A percentile compares a stretch with the other conserved stretches of the same genome.
Conservation (phyloP, 2,113 vertebrate species). For the Serinus canaria region DNA sequence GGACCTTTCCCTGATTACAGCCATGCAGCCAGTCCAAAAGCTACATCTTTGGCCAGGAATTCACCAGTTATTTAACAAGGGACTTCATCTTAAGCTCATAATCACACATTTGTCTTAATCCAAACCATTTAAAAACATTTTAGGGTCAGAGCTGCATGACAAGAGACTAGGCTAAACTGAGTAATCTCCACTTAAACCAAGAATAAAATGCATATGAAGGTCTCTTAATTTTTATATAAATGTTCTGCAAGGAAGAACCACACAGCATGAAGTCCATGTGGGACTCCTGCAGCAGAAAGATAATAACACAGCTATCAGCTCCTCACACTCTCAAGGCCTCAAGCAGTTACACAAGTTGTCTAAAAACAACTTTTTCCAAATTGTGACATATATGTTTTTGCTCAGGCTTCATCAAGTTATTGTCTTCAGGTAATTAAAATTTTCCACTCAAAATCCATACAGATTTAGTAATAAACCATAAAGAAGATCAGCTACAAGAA, state of each 20-base stretch:
- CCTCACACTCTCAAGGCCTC: not conserved
- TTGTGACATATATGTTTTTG: not conserved
- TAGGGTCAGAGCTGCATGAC: not conserved
- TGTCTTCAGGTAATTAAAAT: not conserved
- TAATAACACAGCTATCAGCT: slow-evolving; percentile 15
- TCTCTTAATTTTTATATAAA: not conserved
- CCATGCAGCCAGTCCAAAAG: not conserved
- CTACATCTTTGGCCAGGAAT: not conserved
- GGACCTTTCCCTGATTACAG: not conserved
- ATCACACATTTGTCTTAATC: not conserved
- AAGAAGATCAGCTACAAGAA: not conserved
- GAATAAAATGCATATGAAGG: not conserved
- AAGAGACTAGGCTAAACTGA: not conserved
- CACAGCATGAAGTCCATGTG: not conserved
- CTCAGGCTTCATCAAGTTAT: not conserved
- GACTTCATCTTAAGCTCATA: not conserved
- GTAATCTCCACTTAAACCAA: not conserved
- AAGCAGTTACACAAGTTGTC: not conserved
- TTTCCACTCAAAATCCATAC: not conserved
- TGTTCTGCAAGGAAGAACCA: not conserved
- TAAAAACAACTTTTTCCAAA: not conserved
- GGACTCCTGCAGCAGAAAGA: not conserved
- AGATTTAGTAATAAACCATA: not conserved
- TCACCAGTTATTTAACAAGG: not conserved
- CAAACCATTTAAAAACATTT: not conserved